Base-by-base conservation (phyloP, 2,888 invertebrate genomes). In the Agonopterix alstromeriana region DNA sequence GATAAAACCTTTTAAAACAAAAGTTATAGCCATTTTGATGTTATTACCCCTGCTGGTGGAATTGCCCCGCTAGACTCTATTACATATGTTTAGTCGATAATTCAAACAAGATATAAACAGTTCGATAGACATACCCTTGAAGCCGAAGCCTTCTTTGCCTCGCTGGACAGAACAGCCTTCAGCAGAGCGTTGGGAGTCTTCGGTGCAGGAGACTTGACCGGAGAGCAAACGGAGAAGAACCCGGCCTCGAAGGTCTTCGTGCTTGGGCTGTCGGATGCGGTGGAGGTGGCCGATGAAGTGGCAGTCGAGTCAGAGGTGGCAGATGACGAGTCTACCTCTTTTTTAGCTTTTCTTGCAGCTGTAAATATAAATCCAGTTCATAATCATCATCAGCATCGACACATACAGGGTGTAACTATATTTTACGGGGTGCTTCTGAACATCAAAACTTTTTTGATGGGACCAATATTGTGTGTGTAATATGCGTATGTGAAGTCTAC, bases 151-250 rank as follows among this genome's bases (percentile, higher is more conserved):
- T 83, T 88, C 50, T 78, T 75, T 0, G 86, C 82, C 51, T 88
- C 88, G 8, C 70, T 85, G 17, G 82, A 82, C 14, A 88, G 62
- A 27, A 89, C 86, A 0, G 73, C 65, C 52, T 78, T 79, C 35
- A 84, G 55, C 53, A 88, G 49, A 3, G 63, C 5, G 17, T 51
- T 51, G 1, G 60, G 55, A 3, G 68, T 47, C 11, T 49, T 46
- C 2, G 64, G 61, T 2, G 65, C 56, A 2, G 67, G 65, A 8
- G 66, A 57, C 10, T 74, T 77, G n/a, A 82, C 71, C 2, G 89
- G 89, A 0, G 89, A 88, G 40, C 56, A 60, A 41, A 89, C 79
- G 50, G 64, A 57, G 73, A 89, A 89, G 73, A 89, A 90, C 0
- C 88, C 89, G 0, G 79, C 89, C 10, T 89, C 82, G 55, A 89